phyloP scores from a whole-genome alignment of 2,888 invertebrate genomes.

The Drosophila kokeensis region DNA sequence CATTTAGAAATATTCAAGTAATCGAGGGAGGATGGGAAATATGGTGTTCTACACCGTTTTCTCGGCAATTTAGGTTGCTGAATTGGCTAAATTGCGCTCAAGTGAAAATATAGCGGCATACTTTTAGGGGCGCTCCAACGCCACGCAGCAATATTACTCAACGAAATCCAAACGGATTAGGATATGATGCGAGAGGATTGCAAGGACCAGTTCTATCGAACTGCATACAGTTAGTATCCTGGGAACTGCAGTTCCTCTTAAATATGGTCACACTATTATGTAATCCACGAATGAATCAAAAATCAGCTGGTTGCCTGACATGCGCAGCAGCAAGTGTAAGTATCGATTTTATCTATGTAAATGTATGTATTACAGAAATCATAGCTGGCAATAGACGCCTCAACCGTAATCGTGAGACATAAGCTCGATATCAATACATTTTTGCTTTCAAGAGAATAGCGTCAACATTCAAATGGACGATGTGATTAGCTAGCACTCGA shows the following conservation, averaged over 20 bases:
- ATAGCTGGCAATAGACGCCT: constrained; percentile 10
- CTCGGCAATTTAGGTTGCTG: not conserved
- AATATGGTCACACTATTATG: constrained; percentile 1
- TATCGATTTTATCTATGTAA: constrained; percentile 35
- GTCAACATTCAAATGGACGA: constrained; percentile 32
- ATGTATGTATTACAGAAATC: constrained; percentile 9
- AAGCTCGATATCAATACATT: not conserved
- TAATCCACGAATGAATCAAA: not conserved
- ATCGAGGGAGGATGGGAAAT: not conserved
- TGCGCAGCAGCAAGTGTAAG: constrained; percentile 21
- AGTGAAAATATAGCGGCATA: not conserved
- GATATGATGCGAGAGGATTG: not conserved
- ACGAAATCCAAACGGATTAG: not conserved
- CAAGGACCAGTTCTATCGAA: not conserved
- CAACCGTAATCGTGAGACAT: not conserved
- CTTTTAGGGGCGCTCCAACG: not conserved
- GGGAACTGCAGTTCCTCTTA: constrained; percentile 4
- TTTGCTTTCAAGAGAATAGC: constrained; percentile 1
- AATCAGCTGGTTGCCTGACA: constrained; percentile 29
- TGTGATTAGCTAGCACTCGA: constrained; percentile 42
- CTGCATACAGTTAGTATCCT: not conserved
- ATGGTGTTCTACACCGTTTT: no score
- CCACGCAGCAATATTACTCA: not conserved
- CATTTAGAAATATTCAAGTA: not conserved
- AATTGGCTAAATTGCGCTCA: not conserved